Conservation (phyloP, 2,888 invertebrate species). For the Lumbricus terrestris region DNA sequence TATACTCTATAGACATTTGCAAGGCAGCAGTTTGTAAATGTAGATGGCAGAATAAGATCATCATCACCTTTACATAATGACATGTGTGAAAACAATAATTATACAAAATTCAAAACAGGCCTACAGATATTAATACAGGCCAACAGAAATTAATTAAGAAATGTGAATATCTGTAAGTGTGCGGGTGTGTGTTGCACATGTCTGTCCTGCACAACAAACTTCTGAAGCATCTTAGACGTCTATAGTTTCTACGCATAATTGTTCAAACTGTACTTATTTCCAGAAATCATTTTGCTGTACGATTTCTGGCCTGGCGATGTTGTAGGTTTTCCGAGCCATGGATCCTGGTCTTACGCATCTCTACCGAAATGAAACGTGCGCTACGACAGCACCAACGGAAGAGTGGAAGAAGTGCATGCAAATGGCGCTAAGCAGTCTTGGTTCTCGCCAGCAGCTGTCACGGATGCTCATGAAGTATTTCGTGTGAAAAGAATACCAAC, state of each 20-base stretch:
- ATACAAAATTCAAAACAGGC: no score
- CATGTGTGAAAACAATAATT: no score
- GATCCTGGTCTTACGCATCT: conserved; percentile 78
- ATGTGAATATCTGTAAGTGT: no score
- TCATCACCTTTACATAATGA: no score
- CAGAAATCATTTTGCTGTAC: not conserved
- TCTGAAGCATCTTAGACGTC: not conserved
- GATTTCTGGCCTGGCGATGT: no score
- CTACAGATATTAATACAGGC: no score
- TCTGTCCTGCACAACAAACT: no score
- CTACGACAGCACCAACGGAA: conserved; percentile 65
- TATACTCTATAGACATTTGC: no score
- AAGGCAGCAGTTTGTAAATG: no score
- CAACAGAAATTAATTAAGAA: no score
- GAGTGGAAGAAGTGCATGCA: conserved; percentile 73
- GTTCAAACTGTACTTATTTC: not conserved
- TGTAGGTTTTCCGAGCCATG: conserved; percentile 74
- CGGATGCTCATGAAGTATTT: not conserved
- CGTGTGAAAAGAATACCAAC: not conserved
- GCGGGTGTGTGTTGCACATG: no score
- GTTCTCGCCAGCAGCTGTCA: conserved; percentile 13
- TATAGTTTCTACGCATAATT: not conserved
- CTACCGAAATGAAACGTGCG: conserved; percentile 74
- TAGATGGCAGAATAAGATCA: no score
- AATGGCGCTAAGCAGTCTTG: not conserved